Evolutionary conservation across 1,140 invertebrate genomes (phyloP).

Genomic region (Drosophila pachea): DNA sequence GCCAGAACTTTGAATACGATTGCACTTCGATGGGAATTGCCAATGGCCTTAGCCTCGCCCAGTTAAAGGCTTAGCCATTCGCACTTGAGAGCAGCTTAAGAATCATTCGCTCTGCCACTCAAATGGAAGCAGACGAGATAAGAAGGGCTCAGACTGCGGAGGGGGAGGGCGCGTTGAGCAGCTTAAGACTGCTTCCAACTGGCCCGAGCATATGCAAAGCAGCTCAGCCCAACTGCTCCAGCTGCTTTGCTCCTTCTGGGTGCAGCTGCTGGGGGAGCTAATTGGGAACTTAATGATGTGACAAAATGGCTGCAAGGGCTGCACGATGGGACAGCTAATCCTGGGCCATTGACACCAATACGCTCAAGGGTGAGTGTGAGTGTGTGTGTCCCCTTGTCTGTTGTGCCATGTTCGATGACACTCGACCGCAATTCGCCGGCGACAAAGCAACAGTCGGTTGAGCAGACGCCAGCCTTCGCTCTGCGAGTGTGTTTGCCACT

Average conservation of each 20-base stretch:
- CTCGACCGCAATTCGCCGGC: constrained; percentile 66
- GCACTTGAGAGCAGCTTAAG: constrained; percentile 22
- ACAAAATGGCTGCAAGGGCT: constrained; percentile 36
- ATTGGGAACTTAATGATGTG: constrained; percentile 49
- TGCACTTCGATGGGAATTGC: not conserved
- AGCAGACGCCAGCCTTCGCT: constrained; percentile 19
- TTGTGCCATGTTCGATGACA: constrained; percentile 57
- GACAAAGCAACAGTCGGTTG: constrained; percentile 17
- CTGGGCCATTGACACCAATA: constrained; percentile 20
- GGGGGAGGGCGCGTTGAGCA: constrained; percentile 32
- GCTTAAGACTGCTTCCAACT: constrained; percentile 39
- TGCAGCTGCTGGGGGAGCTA: constrained; percentile 33
- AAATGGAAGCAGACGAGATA: constrained; percentile 43
- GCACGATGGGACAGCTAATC: constrained; percentile 9
- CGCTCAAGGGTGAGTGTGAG: constrained; percentile 5
- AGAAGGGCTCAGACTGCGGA: constrained; percentile 37
- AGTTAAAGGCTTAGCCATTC: constrained; percentile 23
- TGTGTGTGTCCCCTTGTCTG: constrained; percentile 21
- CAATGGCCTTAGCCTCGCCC: constrained; percentile 23
- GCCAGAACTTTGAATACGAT: not conserved
- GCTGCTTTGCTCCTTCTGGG: not conserved
- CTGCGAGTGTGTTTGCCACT: constrained; percentile 39
- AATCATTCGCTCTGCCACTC: constrained; percentile 30
- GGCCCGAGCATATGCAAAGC: constrained; percentile 16
- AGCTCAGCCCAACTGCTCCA: not conserved